A percentile compares a stretch with the other conserved stretches of the same genome.
Conservation (phyloP, 2,113 vertebrate genomes). For the Erythrocercus mccallii region DNA sequence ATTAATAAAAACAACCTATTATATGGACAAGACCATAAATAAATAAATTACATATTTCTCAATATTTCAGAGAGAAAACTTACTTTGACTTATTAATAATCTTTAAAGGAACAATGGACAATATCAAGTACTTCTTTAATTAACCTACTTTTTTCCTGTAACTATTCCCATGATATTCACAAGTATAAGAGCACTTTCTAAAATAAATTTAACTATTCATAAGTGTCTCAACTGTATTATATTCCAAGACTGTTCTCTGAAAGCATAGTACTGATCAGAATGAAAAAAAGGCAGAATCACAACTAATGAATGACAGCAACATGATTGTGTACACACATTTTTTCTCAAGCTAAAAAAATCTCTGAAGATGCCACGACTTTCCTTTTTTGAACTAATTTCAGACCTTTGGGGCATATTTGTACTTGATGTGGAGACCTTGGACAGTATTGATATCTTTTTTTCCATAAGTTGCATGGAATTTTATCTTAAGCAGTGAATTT, state of each 20-base stretch:
- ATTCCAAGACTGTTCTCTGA: neutral
- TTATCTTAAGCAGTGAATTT: neutral
- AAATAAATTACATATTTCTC: neutral
- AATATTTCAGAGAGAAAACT: neutral
- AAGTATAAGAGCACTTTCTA: neutral
- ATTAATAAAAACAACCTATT: neutral
- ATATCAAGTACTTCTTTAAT: neutral
- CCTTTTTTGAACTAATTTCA: neutral
- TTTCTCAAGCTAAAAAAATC: neutral
- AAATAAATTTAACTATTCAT: neutral
- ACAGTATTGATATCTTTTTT: neutral
- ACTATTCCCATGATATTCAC: neutral
- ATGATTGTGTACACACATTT: neutral
- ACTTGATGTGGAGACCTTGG: neutral
- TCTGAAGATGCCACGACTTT: neutral
- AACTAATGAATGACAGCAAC: neutral
- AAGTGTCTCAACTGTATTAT: neutral
- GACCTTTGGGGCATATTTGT: neutral
- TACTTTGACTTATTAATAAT: neutral
- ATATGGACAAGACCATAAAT: neutral
- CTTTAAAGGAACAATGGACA: neutral
- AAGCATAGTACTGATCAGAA: neutral
- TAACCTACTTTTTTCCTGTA: neutral
- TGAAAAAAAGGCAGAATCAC: neutral
- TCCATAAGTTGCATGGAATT: neutral